phyloP scores from a whole-genome alignment of 2,797 vertebrate species.

The Borostomias antarcticus region DNA sequence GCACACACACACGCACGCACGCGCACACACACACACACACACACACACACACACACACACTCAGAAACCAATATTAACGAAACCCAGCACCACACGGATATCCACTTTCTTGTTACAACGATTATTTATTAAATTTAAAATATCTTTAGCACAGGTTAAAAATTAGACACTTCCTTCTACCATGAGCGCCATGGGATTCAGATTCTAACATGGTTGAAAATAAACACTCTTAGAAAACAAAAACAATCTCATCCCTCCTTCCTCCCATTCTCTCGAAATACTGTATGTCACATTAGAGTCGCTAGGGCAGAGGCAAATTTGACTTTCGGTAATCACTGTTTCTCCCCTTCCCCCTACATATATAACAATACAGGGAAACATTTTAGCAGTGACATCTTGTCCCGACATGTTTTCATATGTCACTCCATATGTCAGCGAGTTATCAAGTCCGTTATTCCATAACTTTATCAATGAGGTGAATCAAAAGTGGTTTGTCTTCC shows the following conservation, averaged over 20 bases:
- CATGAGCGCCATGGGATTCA: slow-evolving; percentile 72
- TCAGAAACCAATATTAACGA: slow-evolving; percentile 1
- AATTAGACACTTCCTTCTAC: slow-evolving; percentile 81
- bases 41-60: neutral
- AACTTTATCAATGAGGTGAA: slow-evolving; percentile 47
- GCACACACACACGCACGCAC: neutral
- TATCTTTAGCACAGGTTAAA: slow-evolving; percentile 86
- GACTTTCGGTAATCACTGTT: slow-evolving; percentile 52
- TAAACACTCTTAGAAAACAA: slow-evolving; percentile 75
- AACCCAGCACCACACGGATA: slow-evolving; percentile 40
- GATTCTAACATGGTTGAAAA: slow-evolving; percentile 76
- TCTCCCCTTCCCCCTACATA: slow-evolving; percentile 5
- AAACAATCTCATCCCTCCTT: slow-evolving; percentile 52
- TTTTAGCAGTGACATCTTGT: slow-evolving; percentile 42
- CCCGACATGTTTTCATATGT: slow-evolving; percentile 32
- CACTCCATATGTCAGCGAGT: slow-evolving; percentile 41
- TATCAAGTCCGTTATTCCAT: slow-evolving; percentile 27
- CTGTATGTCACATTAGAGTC: slow-evolving; percentile 72
- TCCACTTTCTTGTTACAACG: slow-evolving; percentile 78
- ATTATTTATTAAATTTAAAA: slow-evolving; percentile 89
- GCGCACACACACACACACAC: slow-evolving; percentile 4
- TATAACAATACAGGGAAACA: slow-evolving; percentile 38
- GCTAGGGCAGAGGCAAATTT: slow-evolving; percentile 80
- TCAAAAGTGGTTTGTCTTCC: slow-evolving; percentile 45
- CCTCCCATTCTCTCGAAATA: slow-evolving; percentile 50